Base-by-base conservation (phyloP, 2,113 vertebrate species). In the Sialia sialis region DNA sequence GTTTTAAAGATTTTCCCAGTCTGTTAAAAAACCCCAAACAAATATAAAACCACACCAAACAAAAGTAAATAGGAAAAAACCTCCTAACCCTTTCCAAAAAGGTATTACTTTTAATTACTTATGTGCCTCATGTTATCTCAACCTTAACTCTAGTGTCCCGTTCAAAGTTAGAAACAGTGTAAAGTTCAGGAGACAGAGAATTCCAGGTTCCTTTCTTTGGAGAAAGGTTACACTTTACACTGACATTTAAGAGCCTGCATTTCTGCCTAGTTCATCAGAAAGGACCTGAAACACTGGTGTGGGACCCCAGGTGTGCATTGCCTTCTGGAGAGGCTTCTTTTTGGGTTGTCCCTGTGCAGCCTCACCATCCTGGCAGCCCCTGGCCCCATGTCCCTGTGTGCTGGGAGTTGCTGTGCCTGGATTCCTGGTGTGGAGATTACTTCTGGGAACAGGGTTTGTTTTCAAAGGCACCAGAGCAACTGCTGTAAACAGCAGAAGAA, bases 401-500 rank as follows among this genome's bases (percentile, higher is more conserved):
- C 64, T 0, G 1, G 46, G 69, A 94, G 72, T 69, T 84, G 54
- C 77, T 59, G 52, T 74, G 83, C 36, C 67, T 5, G 14, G 18
- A 36, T 87, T 94, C 70, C 76, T 54, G 48, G 55, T 22, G 20
- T 6, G 1, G 64, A 39, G 48, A 25, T 52, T 43, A 32, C 62
- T 91, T 59, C 81, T 96, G 89, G 93, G 91, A 89, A 84, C 1
- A 4, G 84, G 49, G 27, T 56, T 87, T 95, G 87, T 94, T 94
- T 94, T 48, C 44, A 82, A 36, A 89, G 69, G 80, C 78, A 85
- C 87, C 82, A 93, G 70, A 93, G 87, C 87, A 91, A 90, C 84
- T 18, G 43, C 58, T 85, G 66, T 94, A 75, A 95, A 91, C 74
- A 85, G 70, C 8, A 2, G 29, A 82, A 76, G 27, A 27, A 91